Evolutionary conservation across 2,888 invertebrate species (phyloP).

Genomic region (Epistrophe eligans): DNA sequence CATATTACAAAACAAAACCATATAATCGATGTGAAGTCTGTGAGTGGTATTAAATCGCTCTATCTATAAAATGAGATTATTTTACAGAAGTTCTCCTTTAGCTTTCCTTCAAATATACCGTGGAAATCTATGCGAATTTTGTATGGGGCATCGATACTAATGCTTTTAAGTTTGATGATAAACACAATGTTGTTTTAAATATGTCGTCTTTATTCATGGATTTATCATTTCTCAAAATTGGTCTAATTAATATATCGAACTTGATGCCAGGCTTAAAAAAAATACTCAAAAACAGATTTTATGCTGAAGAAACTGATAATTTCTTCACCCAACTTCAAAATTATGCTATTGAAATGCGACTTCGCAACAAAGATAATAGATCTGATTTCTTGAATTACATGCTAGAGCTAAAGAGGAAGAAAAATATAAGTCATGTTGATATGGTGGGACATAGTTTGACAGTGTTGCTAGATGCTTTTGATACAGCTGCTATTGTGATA

Average conservation of each 20-base stretch:
- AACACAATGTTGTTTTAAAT: conserved; percentile 75
- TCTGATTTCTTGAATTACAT: conserved; percentile 81
- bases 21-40: conserved; percentile 79
- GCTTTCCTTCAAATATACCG: conserved; percentile 79
- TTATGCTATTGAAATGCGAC: conserved; percentile 79
- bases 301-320: conserved; percentile 86
- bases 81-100: conserved; percentile 37
- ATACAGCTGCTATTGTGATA: conserved; percentile 80
- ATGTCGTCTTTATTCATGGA: conserved; percentile 78
- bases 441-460: conserved; percentile 80
- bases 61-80: neutral
- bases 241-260: conserved; percentile 77
- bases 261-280: conserved; percentile 77
- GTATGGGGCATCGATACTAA: conserved; percentile 81
- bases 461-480: conserved; percentile 81
- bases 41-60: conserved; percentile 65
- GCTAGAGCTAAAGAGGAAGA: conserved; percentile 79
- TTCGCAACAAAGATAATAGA: conserved; percentile 75
- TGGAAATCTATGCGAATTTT: conserved; percentile 79
- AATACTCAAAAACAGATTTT: conserved; percentile 77
- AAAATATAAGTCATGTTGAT: conserved; percentile 78
- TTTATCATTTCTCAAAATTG: conserved; percentile 76
- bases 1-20: conserved; percentile 11
- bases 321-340: conserved; percentile 79
- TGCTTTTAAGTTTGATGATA: conserved; percentile 75